Percentiles rank a stretch among this genome's conserved stretches.
phyloP scores from a whole-genome alignment of 2,113 vertebrate genomes.

The Paradoxurus hermaphroditus region DNA sequence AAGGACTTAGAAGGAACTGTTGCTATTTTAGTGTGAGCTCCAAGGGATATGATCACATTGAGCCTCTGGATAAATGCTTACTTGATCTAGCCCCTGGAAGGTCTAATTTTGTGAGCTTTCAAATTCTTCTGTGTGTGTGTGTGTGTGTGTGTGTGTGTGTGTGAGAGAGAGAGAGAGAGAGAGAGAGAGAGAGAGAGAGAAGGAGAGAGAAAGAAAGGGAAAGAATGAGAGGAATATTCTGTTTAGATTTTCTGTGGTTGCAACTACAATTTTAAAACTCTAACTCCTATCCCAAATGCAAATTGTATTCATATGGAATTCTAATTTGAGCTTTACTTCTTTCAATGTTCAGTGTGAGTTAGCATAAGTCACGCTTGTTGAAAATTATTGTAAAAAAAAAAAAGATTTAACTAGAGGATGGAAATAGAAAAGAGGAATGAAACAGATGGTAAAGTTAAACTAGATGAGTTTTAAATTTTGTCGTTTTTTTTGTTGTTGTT shows the following conservation, averaged over 20 bases:
- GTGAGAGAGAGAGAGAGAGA: background rate
- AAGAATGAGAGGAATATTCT: background rate
- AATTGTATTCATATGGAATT: conserved; percentile 18
- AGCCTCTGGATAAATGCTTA: background rate
- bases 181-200: background rate
- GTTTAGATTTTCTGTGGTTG: background rate
- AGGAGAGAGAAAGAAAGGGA: background rate
- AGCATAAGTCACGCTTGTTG: conserved; percentile 32
- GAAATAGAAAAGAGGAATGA: conserved; percentile 37
- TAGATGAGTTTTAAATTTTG: background rate
- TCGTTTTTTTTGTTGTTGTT: background rate
- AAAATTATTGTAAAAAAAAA: conserved; percentile 25
- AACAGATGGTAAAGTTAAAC: conserved; percentile 48
- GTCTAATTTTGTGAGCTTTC: background rate
- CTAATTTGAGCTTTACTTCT: conserved; percentile 50
- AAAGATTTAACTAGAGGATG: conserved; percentile 1
- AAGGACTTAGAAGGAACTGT: rapidly evolving
- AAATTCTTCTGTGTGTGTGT: background rate
- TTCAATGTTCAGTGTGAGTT: background rate
- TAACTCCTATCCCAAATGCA: background rate
- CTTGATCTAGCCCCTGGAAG: background rate
- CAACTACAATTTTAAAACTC: background rate
- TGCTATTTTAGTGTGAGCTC: background rate
- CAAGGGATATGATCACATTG: background rate
- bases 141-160: background rate